Evolutionary conservation across 2,113 vertebrate genomes (phyloP).

Genomic region (Sardina pilchardus): DNA sequence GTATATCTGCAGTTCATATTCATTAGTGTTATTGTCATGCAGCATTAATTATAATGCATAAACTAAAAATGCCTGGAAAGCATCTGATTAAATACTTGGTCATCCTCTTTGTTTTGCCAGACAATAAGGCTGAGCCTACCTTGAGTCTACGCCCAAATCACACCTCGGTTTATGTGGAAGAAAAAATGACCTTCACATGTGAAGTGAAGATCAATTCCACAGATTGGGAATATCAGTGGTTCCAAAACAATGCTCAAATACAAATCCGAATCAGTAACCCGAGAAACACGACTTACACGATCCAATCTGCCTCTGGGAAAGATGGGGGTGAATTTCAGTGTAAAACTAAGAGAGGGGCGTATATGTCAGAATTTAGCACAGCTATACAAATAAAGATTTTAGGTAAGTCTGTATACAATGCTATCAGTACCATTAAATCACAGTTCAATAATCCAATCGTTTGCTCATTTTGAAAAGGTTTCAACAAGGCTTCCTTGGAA

Average conservation of each 20-base stretch:
- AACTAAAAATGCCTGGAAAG: no score
- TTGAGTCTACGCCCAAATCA: background rate
- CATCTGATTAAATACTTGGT: background rate
- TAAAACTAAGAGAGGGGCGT: rapidly evolving
- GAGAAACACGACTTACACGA: background rate
- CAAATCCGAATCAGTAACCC: background rate
- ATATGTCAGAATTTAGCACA: background rate
- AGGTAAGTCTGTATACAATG: conserved; percentile 26
- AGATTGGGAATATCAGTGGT: background rate
- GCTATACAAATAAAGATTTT: background rate
- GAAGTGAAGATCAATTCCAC: background rate
- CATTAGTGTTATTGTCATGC: no score
- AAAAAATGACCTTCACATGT: background rate
- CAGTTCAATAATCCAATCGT: background rate
- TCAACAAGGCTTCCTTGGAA: background rate
- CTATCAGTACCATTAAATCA: background rate
- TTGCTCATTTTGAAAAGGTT: background rate
- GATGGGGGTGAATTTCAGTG: background rate
- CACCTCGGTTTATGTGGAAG: background rate
- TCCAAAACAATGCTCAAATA: background rate
- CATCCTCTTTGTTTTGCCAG: background rate
- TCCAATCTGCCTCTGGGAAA: background rate
- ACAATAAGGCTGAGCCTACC: background rate
- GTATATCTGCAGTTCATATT: no score
- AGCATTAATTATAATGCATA: no score